Conservation (phyloP, 2,888 invertebrate genomes). For the Siphlonurus alternatus region DNA sequence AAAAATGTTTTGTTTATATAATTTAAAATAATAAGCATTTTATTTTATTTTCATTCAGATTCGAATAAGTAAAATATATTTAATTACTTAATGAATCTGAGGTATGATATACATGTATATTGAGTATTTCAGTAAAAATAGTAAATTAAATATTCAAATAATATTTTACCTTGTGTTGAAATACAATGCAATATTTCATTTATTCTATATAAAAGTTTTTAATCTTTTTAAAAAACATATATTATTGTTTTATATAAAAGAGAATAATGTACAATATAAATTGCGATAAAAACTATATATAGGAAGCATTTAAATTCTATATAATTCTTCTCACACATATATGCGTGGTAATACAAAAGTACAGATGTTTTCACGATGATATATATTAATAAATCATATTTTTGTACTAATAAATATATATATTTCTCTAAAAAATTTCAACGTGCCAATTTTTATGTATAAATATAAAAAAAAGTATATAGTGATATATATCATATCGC, state of each 20-base stretch:
- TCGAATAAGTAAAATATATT: neutral
- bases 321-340: neutral
- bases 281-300: neutral
- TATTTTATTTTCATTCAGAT: no score
- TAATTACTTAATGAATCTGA: neutral
- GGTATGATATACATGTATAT: neutral
- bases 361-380: neutral
- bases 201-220: neutral
- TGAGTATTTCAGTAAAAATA: no score
- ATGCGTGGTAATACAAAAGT: no score
- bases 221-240: neutral
- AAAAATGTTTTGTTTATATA: no score
- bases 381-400: neutral
- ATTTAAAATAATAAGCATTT: no score
- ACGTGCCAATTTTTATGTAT: neutral
- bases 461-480: neutral
- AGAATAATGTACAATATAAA: neutral
- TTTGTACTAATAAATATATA: neutral
- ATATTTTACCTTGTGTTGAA: no score
- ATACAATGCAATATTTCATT: neutral
- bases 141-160: no score
- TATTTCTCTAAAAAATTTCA: neutral
- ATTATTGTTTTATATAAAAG: neutral
- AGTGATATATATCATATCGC: neutral
- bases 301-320: neutral